These are phyloP conservation scores for Limnodromus scolopaceus DNA, from an alignment of 2,797 vertebrate genomes.

Conservation along the genomic window DNA sequence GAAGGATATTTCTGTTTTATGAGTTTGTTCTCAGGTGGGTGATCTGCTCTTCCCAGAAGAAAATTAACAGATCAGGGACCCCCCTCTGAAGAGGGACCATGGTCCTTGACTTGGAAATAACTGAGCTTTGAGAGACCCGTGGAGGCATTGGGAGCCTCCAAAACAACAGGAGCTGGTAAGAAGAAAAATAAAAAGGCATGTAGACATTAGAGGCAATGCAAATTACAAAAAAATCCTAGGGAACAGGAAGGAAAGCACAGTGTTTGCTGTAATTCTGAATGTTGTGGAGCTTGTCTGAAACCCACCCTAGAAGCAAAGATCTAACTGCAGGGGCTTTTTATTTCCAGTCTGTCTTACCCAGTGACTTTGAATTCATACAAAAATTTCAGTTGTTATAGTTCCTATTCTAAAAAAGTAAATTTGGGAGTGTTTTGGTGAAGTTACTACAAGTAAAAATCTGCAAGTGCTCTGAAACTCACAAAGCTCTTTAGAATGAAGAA, in stretches of 20 bases:
- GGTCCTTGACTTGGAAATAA: neutral
- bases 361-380: neutral
- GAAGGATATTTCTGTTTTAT: neutral
- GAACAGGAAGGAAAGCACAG: neutral
- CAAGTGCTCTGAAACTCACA: neutral
- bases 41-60: neutral
- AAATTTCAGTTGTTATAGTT: neutral
- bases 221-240: neutral
- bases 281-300: neutral
- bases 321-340: neutral
- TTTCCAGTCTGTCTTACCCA: neutral
- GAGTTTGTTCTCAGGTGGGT: neutral
- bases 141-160: neutral
- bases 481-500: neutral
- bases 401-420: neutral
- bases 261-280: neutral
- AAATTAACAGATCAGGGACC: neutral
- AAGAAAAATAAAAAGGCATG: neutral
- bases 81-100: neutral
- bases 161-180: neutral
- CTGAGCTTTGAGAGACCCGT: neutral
- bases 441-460: neutral
- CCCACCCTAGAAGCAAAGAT: neutral
- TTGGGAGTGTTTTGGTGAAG: neutral
- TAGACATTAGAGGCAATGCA: neutral